Percentiles rank a stretch among this genome's conserved stretches.
Conservation (phyloP, 2,888 invertebrate genomes). For the Drosophila longiperda region DNA sequence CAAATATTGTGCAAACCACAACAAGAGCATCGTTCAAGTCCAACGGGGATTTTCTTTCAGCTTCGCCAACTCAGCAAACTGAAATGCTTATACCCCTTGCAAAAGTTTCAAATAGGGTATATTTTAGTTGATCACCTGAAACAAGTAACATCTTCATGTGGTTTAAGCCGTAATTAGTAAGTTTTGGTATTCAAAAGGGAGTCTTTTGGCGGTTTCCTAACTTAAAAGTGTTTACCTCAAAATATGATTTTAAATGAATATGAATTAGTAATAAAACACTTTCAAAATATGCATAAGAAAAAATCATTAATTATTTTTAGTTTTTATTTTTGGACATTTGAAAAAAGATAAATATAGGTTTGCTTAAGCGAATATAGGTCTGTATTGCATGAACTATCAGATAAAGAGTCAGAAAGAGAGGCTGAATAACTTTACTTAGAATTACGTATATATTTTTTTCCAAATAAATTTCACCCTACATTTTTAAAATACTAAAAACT, state of each 20-base stretch:
- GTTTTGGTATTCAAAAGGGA: neutral
- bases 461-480: too few species aligned
- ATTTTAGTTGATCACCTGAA: neutral
- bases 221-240: neutral
- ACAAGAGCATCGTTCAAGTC: slow-evolving; percentile 69
- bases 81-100: slow-evolving; percentile 30
- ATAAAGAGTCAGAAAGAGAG: neutral
- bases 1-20: slow-evolving; percentile 80
- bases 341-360: too few species aligned
- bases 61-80: slow-evolving; percentile 32
- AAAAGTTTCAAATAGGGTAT: neutral
- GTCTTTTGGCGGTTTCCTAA: neutral
- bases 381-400: neutral
- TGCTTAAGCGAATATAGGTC: neutral
- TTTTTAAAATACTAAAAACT: too few species aligned
- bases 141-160: neutral
- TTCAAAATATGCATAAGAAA: neutral
- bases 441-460: too few species aligned
- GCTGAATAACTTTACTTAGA: too few species aligned
- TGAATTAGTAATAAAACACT: neutral
- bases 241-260: neutral
- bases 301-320: neutral
- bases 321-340: neutral
- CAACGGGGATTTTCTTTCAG: slow-evolving; percentile 58
- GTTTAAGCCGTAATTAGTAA: neutral